A percentile compares a stretch with the other conserved stretches of the same genome.
phyloP scores from a whole-genome alignment of 2,888 invertebrate species.

The Hoplodrina ambigua region DNA sequence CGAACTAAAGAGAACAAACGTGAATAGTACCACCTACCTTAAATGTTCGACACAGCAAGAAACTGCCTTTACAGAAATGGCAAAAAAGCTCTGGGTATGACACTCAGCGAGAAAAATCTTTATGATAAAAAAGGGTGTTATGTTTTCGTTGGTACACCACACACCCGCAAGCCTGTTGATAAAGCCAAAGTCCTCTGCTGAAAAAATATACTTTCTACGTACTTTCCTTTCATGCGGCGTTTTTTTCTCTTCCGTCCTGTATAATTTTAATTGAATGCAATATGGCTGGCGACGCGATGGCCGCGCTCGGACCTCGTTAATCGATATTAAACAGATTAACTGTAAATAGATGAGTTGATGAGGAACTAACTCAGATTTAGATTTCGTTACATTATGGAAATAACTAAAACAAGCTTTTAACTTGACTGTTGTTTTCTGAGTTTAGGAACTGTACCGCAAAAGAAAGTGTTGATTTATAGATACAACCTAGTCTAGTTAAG shows the following conservation, averaged over 20 bases:
- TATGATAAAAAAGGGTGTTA: slow-evolving; percentile 2
- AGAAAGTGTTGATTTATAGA: too few relatives aligned
- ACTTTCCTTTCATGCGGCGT: not conserved
- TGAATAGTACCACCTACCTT: not conserved
- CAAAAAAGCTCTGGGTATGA: not conserved
- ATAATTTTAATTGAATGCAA: slow-evolving; percentile 65
- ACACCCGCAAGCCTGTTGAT: slow-evolving; percentile 8
- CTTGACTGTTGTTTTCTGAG: not conserved
- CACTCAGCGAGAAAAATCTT: slow-evolving; percentile 12
- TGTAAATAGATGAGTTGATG: slow-evolving; percentile 65
- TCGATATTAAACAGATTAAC: slow-evolving; percentile 74
- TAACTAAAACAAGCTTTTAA: slow-evolving; percentile 20
- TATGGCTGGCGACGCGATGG: slow-evolving; percentile 58
- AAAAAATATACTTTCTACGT: slow-evolving; percentile 7
- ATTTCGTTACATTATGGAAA: slow-evolving; percentile 47
- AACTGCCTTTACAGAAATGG: not conserved
- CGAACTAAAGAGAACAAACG: not conserved
- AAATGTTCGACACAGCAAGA: not conserved
- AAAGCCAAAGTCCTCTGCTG: not conserved
- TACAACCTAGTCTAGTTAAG: too few relatives aligned
- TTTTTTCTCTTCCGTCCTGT: slow-evolving; percentile 16
- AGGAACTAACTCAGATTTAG: slow-evolving; percentile 70
- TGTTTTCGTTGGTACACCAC: slow-evolving; percentile 10
- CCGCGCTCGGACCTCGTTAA: slow-evolving; percentile 62
- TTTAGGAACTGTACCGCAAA: not conserved